Base-by-base conservation (phyloP, 2,888 invertebrate species). In the Esperia sulphurella region DNA sequence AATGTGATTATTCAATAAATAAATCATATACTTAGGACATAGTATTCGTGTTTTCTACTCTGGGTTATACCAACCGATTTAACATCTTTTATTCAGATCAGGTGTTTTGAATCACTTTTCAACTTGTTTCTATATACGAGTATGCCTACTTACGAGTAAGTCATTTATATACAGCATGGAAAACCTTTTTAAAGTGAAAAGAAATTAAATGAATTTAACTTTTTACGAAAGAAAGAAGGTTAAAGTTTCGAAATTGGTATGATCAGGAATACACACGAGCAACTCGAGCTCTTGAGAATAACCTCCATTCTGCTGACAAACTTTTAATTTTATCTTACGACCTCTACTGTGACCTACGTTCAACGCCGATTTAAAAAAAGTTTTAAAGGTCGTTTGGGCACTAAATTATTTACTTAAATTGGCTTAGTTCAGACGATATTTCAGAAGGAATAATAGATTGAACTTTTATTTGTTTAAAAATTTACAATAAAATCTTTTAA, bases 221-320 rank as follows among this genome's bases (percentile, higher is more conserved):
- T 28, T 40, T 10, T 5, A 21, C 3, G 2, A 31, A 31, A 33
- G 29, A 30, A 21, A 28, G 9, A 39, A 49, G 2, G 3, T 21
- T 21, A 21, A 39, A 46, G 30, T 47, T 41, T 30, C 38, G n/a
- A 37, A 47, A 46, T 48, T 51, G 37, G 44, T 13, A 33, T 42
- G 47, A 51, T 48, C 47, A 42, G 33, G 13, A 42, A 47, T 47
- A 33, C 41, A 51, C 42, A 51, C 45, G 41, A 45, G 44, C 45
- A 37, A 13, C 14, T 12, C 21, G 40, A 48, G 35, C 33, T 40
- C 38, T 12, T 14, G 33, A 21, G 14, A 33, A 9, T 38, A 39
- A 14, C 1, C 39, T 42, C 38, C 41, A 9, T 42, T 45, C 40
- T 40, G 35, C 14, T 42, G 21, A 33, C 39, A 49, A 46, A 46